Evolutionary conservation across 2,113 vertebrate species (phyloP), one percentile per base, ranked within the genome.

Genomic region (Ceyx margarethae): DNA sequence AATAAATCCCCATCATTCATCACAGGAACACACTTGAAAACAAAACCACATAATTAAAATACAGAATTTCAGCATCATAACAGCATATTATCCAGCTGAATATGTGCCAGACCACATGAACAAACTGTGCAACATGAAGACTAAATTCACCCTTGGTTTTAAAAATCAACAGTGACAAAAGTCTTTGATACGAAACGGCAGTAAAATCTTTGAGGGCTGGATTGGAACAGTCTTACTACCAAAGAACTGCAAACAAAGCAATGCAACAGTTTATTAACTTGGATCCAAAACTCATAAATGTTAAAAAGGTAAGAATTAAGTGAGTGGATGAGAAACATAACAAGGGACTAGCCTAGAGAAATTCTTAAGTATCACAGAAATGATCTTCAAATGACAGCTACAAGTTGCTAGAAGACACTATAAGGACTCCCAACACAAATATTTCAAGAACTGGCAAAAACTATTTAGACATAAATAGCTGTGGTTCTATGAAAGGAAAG

Each of bases 221-320:
- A 26, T 29, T 53, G 8, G 28, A 90, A 71, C 53, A 54, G 31
- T 37, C 64, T 69, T 43, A 67, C 10, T 43, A 67, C 20, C 31
- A 89, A 45, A 87, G 31, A 91, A n/a, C 43, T 71, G 48, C 60
- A 87, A 85, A 87, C 28, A 88, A 88, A 81, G 46, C 16, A 78
- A 74, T 1, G 1, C 25, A 90, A 33, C 20, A 22, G 22, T 48
- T 83, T n/a, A 60, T 19, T 71, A 26, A 77, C 0, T 0, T 20
- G 25, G 28, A 11, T 91, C 72, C 71, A 79, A 92, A 89, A 66
- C 23, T 71, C 57, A 18, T 19, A 72, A 37, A 50, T 3, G 33
- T 82, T 85, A 60, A 67, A 85, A 77, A 87, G 53, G 54, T 71
- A 81, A 82, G 45, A 10, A 46, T 14, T 31, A 87, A 80, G 79